Evolutionary conservation across 2,888 invertebrate species (phyloP), one percentile per base, ranked within the genome.

Genomic region (Dorcus parallelipipedus): DNA sequence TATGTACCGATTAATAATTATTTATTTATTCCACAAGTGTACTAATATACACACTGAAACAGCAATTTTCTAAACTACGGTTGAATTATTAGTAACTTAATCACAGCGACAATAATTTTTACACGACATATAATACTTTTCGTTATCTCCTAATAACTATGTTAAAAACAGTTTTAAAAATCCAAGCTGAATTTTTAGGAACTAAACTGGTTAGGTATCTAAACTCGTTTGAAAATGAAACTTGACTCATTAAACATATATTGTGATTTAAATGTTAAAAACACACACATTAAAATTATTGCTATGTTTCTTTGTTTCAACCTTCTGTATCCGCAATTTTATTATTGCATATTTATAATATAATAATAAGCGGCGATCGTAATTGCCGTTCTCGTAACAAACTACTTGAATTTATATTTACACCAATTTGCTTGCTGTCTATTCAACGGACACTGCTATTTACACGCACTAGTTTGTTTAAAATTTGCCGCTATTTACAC

Each of bases 101-200:
- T 79, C 79, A 79, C 79, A 79, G 79, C 78, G 78, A 79, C 77
- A 76, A 76, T 76, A 76, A 77, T 75, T 74, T 76, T 73, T 66
- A 71, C 73, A 76, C 74, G 73, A 77, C 76, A 77, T 69, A 59
- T 55, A 67, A 66, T 69, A 71, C 61, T 67, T 66, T 65, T 56
- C 50, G 14, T 50, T 50, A 51, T 51, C 56, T 50, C 56, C 51
- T 49, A 52, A 26, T 38, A 33, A 51, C 26, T 50, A 50, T 38
- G 38, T 50, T 39, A 50, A 50, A 49, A 50, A 38, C 20, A 50
- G 14, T 20, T 50, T 38, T 50, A 33, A 33, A 33, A 33, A 33
- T 33, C 26, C 40, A 39, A 47, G 39, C 38, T 48, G 26, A 41
- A 53, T 47, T 20, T 56, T 56, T 52, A 51, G 51, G 51, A 56